A percentile compares a stretch with the other conserved stretches of the same genome.
Evolutionary conservation across 2,113 vertebrate genomes (phyloP).

Genomic region (Harpagus bidentatus): DNA sequence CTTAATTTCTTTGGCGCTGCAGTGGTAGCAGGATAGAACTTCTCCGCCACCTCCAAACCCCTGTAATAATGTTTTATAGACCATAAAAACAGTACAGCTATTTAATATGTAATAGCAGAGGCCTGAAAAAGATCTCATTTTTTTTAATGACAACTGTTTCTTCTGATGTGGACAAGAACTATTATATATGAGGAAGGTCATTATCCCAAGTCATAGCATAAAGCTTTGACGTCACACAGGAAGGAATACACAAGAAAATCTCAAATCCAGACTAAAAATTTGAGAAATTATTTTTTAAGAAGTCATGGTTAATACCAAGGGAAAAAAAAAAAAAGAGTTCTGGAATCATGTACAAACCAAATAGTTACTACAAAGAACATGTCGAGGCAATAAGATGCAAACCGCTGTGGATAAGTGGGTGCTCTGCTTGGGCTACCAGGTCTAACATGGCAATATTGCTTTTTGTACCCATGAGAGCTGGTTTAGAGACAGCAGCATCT

Average conservation of each 20-base stretch:
- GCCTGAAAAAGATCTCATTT: background rate
- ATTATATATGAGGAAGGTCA: background rate
- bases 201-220: background rate
- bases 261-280: background rate
- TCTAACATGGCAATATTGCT: background rate
- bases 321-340: background rate
- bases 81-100: background rate
- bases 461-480: background rate
- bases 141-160: background rate
- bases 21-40: background rate
- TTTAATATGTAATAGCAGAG: background rate
- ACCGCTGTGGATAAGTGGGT: background rate
- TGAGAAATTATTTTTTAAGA: background rate
- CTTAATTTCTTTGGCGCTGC: background rate
- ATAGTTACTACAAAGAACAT: background rate
- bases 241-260: background rate
- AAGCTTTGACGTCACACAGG: background rate
- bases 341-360: background rate
- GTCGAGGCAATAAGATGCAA: accelerated
- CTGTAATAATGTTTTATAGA: background rate
- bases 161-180: background rate
- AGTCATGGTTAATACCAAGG: background rate
- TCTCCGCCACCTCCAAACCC: background rate
- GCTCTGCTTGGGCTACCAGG: background rate
- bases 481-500: background rate